Percentiles rank a stretch among this genome's conserved stretches.
These are phyloP conservation scores for Drosophila mercatorum DNA, from an alignment of 2,888 invertebrate genomes.

Conservation along the genomic window DNA sequence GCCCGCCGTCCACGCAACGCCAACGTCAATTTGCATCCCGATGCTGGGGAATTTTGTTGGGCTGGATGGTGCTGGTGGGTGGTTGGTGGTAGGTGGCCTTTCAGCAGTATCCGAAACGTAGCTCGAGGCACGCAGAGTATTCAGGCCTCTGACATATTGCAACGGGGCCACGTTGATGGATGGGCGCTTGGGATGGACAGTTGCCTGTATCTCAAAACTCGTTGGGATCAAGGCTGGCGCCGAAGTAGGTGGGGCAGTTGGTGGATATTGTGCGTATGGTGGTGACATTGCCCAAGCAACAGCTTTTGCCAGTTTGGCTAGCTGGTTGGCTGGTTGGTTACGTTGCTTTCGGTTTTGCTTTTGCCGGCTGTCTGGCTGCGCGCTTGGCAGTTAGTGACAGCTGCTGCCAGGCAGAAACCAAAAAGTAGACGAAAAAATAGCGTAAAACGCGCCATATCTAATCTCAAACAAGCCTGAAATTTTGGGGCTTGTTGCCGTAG, in stretches of 20 bases:
- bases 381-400: conserved; percentile 74
- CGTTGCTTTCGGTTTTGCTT: conserved; percentile 24
- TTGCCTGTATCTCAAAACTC: conserved; percentile 44
- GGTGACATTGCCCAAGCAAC: conserved; percentile 17
- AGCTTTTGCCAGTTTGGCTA: conserved; percentile 32
- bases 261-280: conserved; percentile 18
- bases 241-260: background rate
- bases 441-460: conserved; percentile 40
- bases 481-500: conserved; percentile 3
- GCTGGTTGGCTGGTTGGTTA: conserved; percentile 20
- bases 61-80: background rate
- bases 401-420: conserved; percentile 48
- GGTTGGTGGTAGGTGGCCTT: background rate
- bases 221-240: background rate
- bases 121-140: conserved; percentile 30
- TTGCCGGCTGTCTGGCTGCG: conserved; percentile 32
- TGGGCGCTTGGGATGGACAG: conserved; percentile 65
- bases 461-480: conserved; percentile 39
- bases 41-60: conserved; percentile 7
- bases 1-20: conserved; percentile 52
- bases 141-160: conserved; percentile 68
- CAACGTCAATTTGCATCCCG: conserved; percentile 58
- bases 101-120: conserved; percentile 6
- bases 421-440: conserved; percentile 21
- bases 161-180: conserved; percentile 65